These are phyloP conservation scores for Cataglyphis altisquamis DNA, from an alignment of 2,888 invertebrate genomes.

Conservation along the genomic window DNA sequence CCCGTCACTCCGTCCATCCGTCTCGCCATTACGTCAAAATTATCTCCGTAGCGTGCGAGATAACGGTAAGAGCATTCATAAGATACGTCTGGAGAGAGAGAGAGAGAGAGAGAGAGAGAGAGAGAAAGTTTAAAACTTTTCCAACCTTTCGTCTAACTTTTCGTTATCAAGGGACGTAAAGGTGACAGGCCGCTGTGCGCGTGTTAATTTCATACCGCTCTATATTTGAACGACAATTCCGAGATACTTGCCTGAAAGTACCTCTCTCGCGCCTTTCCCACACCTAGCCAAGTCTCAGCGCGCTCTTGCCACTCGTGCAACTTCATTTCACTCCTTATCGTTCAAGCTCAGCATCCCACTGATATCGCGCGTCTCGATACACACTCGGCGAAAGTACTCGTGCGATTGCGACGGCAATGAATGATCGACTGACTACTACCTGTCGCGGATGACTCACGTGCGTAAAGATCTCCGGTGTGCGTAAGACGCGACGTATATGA, in stretches of 20 bases:
- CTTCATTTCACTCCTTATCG: slow-evolving; percentile 12
- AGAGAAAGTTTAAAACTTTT: slow-evolving; percentile 26
- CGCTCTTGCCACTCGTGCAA: slow-evolving; percentile 44
- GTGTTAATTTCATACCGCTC: slow-evolving; percentile 33
- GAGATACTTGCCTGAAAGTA: slow-evolving; percentile 42
- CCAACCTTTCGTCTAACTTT: slow-evolving; percentile 24
- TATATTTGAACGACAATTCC: slow-evolving; percentile 11
- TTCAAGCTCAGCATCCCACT: slow-evolving; percentile 2
- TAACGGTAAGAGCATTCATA: slow-evolving; percentile 35
- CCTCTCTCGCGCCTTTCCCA: slow-evolving; percentile 37
- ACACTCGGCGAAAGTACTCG: slow-evolving; percentile 53
- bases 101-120: slow-evolving; percentile 12
- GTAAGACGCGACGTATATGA: slow-evolving; percentile 60
- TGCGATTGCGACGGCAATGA: slow-evolving; percentile 51
- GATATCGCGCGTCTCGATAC: slow-evolving; percentile 1
- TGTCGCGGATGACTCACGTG: slow-evolving; percentile 30
- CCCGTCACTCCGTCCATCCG: neutral
- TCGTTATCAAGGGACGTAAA: slow-evolving; percentile 12
- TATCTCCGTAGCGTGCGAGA: slow-evolving; percentile 30
- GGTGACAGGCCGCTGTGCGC: neutral
- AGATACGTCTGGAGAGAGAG: neutral
- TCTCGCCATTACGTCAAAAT: slow-evolving; percentile 23
- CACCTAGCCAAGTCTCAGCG: slow-evolving; percentile 43
- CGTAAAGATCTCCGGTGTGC: slow-evolving; percentile 52
- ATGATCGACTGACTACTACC: slow-evolving; percentile 32